Base-by-base conservation (phyloP, 2,797 vertebrate genomes). In the Tachyglossus aculeatus region DNA sequence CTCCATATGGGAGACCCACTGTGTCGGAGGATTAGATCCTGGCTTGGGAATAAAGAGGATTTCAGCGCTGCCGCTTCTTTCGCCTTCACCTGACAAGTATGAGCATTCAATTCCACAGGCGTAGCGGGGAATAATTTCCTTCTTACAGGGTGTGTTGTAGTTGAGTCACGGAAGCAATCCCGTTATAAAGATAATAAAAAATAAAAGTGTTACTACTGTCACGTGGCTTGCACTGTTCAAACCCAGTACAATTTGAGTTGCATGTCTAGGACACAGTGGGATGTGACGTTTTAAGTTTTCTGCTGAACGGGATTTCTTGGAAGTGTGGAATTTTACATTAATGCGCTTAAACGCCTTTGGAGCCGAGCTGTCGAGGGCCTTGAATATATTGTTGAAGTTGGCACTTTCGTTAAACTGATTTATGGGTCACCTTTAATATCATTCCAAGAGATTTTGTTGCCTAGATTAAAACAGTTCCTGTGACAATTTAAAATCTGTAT, bases 31-130 rank as follows among this genome's bases (percentile, higher is more conserved):
- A 45, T 78, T 78, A 77, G 31, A 18, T 40, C 47, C 56, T 71
- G 67, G 48, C 39, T 86, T 82, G 65, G 82, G 75, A 88, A 81
- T 86, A 88, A 84, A 88, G 74, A 67, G 64, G 74, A 34, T 76
- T 83, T 78, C 68, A 54, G 45, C 69, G 2, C 41, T 50, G 57
- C 16, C 58, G 57, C 5, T 38, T 74, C 60, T 82, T 81, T 74
- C 65, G 63, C 36, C 56, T 80, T 72, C 81, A 68, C 55, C 63
- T 88, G 74, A 67, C 50, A 76, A 73, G 43, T 71, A 68, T 1
- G 47, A 59, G 51, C 53, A 72, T 34, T 58, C 44, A 48, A 34
- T 34, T 71, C 63, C 22, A 70, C 77, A 1, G 0, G 56, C 70
- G 13, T 56, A 58, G 64, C 53, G 14, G 61, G 51, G 14, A 44